phyloP scores from a whole-genome alignment of 2,113 vertebrate genomes.

The Sarotherodon lohbergeri region DNA sequence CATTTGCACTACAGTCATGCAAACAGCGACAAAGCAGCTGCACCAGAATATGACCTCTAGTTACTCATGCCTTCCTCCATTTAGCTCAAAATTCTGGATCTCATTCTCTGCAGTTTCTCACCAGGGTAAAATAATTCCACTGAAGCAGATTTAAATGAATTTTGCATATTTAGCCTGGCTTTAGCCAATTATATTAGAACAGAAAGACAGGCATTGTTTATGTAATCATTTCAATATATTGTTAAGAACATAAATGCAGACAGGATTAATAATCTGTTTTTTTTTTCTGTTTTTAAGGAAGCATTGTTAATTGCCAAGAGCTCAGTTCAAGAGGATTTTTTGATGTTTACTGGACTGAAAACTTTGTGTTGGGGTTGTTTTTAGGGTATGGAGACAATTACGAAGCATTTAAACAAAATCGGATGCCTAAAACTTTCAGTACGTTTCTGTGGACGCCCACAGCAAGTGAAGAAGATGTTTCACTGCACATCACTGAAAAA shows the following conservation, averaged over 20 bases:
- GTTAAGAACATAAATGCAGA: not conserved
- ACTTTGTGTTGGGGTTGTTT: not conserved
- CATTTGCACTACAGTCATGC: not conserved
- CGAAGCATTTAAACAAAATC: not conserved
- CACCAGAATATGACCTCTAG: not conserved
- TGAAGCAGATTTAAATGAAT: not conserved
- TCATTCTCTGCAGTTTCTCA: not conserved
- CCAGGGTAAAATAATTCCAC: not conserved
- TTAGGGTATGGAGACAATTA: not conserved
- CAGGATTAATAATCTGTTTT: not conserved
- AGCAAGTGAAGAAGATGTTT: not conserved
- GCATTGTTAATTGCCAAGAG: not conserved
- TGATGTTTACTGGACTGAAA: not conserved
- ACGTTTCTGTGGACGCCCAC: rapidly evolving
- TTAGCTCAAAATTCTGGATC: not conserved
- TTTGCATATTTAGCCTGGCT: not conserved
- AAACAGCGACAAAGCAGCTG: not conserved
- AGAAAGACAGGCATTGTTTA: not conserved
- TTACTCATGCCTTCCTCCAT: not conserved
- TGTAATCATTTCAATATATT: not conserved
- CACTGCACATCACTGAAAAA: not conserved
- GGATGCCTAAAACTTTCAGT: not conserved
- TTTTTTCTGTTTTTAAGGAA: not conserved
- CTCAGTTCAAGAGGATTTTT: not conserved
- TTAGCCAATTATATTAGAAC: not conserved